Evolutionary conservation across 2,113 vertebrate genomes (phyloP).

Genomic region (Sterna hirundo): DNA sequence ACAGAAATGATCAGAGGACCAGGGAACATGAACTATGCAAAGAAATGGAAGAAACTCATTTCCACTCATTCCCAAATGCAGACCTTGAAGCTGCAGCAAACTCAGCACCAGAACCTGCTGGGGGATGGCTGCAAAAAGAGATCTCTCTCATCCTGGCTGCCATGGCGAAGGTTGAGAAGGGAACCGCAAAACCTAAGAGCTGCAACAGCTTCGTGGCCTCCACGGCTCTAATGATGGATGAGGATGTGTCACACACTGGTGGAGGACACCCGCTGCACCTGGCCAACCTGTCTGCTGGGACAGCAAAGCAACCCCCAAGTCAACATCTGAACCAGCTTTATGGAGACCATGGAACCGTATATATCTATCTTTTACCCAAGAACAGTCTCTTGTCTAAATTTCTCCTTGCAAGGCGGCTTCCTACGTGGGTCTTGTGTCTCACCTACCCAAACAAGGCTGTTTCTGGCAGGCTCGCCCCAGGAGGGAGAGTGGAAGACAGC

Average conservation of each 20-base stretch:
- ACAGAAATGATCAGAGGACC: not conserved
- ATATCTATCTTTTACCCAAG: not conserved
- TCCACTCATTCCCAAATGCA: not conserved
- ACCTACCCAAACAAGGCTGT: not conserved
- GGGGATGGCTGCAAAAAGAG: not conserved
- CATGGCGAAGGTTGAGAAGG: too few relatives aligned
- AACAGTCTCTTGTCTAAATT: not conserved
- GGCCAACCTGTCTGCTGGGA: not conserved
- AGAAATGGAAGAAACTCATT: not conserved
- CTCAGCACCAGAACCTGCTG: not conserved
- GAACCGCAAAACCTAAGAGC: not conserved
- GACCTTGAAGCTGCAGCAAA: not conserved
- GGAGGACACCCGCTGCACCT: not conserved
- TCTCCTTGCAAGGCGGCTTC: not conserved
- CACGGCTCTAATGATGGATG: accelerated
- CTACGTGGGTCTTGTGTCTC: not conserved
- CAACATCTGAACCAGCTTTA: not conserved
- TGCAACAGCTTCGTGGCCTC: accelerated
- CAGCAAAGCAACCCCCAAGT: not conserved
- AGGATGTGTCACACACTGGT: not conserved
- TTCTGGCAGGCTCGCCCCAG: not conserved
- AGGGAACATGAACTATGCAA: not conserved
- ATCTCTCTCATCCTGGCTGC: not conserved
- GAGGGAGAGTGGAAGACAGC: conserved; percentile 15
- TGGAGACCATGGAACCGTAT: not conserved